Evolutionary conservation across 2,113 vertebrate genomes (phyloP), one percentile per base, ranked within the genome.

Genomic region (Anthoscopus minutus): DNA sequence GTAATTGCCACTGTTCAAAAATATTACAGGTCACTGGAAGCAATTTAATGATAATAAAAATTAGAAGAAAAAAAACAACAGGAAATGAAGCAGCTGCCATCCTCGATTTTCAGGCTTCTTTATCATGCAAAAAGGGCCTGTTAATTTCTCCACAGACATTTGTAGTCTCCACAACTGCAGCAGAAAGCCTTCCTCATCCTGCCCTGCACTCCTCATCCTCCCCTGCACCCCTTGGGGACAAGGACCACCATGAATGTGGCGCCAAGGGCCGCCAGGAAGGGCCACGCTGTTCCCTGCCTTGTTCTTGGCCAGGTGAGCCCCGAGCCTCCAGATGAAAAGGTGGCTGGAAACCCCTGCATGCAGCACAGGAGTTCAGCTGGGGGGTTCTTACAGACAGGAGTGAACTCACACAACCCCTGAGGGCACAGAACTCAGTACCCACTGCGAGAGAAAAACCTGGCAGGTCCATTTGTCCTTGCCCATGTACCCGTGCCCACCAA

Each of bases 11-110:
- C 95, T 81, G 94, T 72, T 74, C 88, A 77, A 94, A 96, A 97
- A 94, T 95, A 98, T 96, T 97, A 95, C 96, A 97, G 97, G 97
- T 97, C 96, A 97, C 96, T 96, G 47, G 84, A 97, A 98, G 97
- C 97, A 97, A 98, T 97, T 97, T 97, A 96, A 96, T 96, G 97
- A 97, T 96, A 96, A 98, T 97, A 97, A 98, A 97, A 97, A 80
- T 50, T 58, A 81, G 82, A 88, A 91, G 92, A 92, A 97, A 95
- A 93, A 96, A 47, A 10, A 1, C 48, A 67, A 66, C 92, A 96
- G 96, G 95, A 97, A 97, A 98, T 73, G 93, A 96, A 94, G 53
- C 86, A 48, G 92, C 97, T 95, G 93, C 91, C 96, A 86, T 56
- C 92, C 97, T 88, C 85, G 78, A 97, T 97, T 97, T 96, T 73